Base-by-base conservation (phyloP, 1,140 invertebrate species). In the Drosophila willistoni region DNA sequence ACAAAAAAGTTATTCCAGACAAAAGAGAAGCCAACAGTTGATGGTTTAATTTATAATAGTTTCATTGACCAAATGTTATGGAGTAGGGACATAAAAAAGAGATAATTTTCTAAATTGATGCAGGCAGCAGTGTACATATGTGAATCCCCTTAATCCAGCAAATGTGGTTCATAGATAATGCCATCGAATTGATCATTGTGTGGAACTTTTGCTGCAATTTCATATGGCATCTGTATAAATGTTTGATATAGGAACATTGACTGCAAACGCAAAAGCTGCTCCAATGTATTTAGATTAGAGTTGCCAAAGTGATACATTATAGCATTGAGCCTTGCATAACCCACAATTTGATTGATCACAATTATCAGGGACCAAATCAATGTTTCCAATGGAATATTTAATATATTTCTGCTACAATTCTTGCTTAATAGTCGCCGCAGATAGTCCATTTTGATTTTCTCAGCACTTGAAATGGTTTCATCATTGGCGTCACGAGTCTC, bases 391-490 rank as follows among this genome's bases (percentile, higher is more conserved):
- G 44, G 44, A 22, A 51, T 51, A n/a, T 51, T 10, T 3, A 6
- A 14, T 1, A 19, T 12, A 13, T n/a, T 13, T 5, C 4, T 10
- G 10, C 12, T 39, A 4, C 36, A 12, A 5, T 9, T 51, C 55
- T 19, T 57, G 1, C 29, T 4, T 57, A 17, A n/a, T 5, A 17
- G 33, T 5, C 7, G 14, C 1, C 33, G 55, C 14, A 84, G 17
- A 75, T 79, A 85, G 14, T 60, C 36, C 1, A 47, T 29, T 7
- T 76, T 85, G 0, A 86, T 68, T 42, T 72, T 59, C 0, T 77
- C 55, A 0, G 82, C 82, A 1, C 62, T 25, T 4, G 71, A 66
- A 3, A 51, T 19, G 44, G 17, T 22, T 3, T 9, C 3, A 12
- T 51, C 9, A 17, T 10, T 10, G 2, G 17, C 19, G 7, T 12